A percentile compares a stretch with the other conserved stretches of the same genome.
Evolutionary conservation across 2,113 vertebrate genomes (phyloP).

Genomic region (Polypterus bichir): DNA sequence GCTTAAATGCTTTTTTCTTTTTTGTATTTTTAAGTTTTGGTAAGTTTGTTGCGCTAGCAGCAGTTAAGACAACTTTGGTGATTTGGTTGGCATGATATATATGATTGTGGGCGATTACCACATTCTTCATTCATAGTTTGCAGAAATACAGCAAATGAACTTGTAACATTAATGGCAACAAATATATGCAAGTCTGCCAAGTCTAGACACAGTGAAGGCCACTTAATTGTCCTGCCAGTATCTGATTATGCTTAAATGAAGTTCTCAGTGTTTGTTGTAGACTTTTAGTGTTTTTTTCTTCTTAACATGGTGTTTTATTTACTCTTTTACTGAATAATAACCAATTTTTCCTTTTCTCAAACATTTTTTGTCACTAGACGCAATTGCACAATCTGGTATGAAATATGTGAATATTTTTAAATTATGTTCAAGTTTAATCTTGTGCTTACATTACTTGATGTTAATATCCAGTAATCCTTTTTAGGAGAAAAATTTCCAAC

Average conservation of each 20-base stretch:
- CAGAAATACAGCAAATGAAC: conserved; percentile 1
- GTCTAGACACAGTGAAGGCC: conserved; percentile 18
- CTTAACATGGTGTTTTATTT: too few relatives aligned
- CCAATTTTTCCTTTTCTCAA: too few relatives aligned
- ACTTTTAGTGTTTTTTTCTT: conserved; percentile 6
- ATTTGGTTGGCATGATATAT: conserved; percentile 4
- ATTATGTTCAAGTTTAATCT: too few relatives aligned
- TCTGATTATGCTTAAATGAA: conserved; percentile 3
- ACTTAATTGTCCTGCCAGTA: conserved; percentile 15
- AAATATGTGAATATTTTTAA: too few relatives aligned
- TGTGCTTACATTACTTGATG: too few relatives aligned
- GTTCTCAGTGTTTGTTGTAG: conserved; percentile 2
- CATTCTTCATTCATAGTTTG: background rate
- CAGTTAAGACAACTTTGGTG: background rate
- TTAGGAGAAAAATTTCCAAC: too few relatives aligned
- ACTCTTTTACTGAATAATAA: too few relatives aligned
- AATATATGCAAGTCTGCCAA: conserved; percentile 2
- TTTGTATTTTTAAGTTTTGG: conserved; percentile 1
- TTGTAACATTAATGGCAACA: background rate
- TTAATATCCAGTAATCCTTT: too few relatives aligned
- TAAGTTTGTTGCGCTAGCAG: background rate
- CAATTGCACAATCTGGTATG: too few relatives aligned
- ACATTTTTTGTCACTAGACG: too few relatives aligned
- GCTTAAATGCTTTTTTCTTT: background rate
- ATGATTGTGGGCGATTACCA: background rate